Conservation (phyloP, 2,113 vertebrate genomes). For the Ramphastos sulfuratus region DNA sequence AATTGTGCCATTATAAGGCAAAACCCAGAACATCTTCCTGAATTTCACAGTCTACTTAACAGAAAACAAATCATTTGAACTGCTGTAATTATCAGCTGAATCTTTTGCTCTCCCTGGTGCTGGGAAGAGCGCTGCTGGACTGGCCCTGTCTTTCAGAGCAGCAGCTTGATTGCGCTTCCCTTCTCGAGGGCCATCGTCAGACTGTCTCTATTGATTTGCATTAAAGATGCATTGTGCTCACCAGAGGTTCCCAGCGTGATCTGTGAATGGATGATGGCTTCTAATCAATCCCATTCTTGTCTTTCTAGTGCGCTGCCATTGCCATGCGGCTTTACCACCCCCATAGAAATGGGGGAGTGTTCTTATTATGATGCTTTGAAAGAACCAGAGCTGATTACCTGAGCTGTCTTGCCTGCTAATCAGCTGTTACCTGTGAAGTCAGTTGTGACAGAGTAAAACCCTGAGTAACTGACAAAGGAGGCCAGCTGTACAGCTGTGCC, state of each 20-base stretch:
- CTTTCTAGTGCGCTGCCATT: background rate
- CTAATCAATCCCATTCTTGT: conserved; percentile 70
- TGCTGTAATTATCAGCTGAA: conserved; percentile 19
- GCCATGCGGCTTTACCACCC: conserved; percentile 23
- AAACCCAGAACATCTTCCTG: conserved; percentile 15
- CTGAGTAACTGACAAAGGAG: background rate
- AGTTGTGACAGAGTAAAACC: background rate
- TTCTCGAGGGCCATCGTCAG: conserved; percentile 43
- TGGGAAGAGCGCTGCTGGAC: background rate
- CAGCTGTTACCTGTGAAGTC: background rate
- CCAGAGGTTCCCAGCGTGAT: conserved; percentile 57
- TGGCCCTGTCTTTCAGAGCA: background rate
- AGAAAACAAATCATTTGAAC: conserved; percentile 24
- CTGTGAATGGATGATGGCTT: conserved; percentile 35
- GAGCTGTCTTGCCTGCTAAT: conserved; percentile 12
- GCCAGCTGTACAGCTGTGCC: background rate
- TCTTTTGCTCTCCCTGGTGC: background rate
- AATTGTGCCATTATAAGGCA: conserved; percentile 23
- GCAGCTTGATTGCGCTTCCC: conserved; percentile 57
- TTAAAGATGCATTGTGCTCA: conserved; percentile 61
- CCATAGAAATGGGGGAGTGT: background rate
- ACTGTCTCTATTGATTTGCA: conserved; percentile 52
- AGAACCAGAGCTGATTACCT: background rate
- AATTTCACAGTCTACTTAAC: conserved; percentile 51
- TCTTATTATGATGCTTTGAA: background rate